Percentiles rank a stretch among this genome's conserved stretches.
Conservation (phyloP, 1,140 invertebrate genomes). For the Microplitis demolitor region DNA sequence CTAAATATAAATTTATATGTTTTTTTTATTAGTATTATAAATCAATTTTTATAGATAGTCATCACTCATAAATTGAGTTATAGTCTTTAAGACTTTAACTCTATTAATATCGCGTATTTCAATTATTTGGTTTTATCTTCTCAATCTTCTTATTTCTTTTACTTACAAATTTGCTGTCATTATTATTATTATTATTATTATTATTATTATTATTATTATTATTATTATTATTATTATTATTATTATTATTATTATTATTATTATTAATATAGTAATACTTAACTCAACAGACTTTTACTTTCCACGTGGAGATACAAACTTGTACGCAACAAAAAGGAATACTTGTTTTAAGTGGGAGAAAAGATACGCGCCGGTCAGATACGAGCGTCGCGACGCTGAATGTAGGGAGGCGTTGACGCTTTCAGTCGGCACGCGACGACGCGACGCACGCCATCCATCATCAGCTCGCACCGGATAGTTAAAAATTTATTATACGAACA, state of each 20-base stretch:
- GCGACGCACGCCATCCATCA: neutral
- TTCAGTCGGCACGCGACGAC: constrained; percentile 3
- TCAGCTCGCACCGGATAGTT: neutral
- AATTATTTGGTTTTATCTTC: too few species aligned
- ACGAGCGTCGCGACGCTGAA: neutral
- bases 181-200: neutral
- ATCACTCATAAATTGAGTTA: too few species aligned
- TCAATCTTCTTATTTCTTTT: too few species aligned
- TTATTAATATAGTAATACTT: neutral
- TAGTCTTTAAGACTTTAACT: too few species aligned
- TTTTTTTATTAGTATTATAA: too few species aligned
- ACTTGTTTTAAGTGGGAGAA: neutral
- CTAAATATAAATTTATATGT: too few species aligned
- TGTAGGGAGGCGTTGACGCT: neutral
- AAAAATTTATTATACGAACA: neutral
- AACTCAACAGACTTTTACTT: neutral
- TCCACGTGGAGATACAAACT: neutral
- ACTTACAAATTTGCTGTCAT: neutral
- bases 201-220: neutral
- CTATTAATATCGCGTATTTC: too few species aligned
- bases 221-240: neutral
- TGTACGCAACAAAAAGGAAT: neutral
- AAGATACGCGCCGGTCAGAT: neutral
- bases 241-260: neutral
- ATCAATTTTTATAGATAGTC: too few species aligned